Conservation (phyloP, 2,113 vertebrate species). For the Chionis minor region DNA sequence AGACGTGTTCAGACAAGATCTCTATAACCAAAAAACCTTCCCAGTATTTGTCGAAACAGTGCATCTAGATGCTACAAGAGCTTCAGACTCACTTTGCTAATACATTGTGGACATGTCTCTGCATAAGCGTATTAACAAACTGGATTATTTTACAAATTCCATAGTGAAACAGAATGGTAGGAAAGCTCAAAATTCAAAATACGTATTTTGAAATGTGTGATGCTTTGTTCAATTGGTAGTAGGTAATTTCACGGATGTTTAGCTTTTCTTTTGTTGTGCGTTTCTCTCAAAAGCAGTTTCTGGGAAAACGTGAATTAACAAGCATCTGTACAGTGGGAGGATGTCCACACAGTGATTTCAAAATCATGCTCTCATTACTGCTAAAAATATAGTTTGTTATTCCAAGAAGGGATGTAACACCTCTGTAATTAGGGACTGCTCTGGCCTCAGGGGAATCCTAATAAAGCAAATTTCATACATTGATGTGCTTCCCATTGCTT, state of each 20-base stretch:
- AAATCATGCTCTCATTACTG: slow-evolving; percentile 56
- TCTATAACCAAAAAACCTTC: not conserved
- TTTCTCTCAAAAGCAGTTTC: slow-evolving; percentile 6
- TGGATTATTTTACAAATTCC: not conserved
- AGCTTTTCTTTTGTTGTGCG: not conserved
- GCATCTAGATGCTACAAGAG: not conserved
- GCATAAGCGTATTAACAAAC: not conserved
- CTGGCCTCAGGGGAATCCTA: slow-evolving; percentile 59
- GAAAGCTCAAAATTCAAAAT: not conserved
- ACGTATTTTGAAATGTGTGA: not conserved
- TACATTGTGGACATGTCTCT: not conserved
- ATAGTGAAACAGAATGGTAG: not conserved
- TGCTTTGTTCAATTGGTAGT: not conserved
- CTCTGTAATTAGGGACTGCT: slow-evolving; percentile 66
- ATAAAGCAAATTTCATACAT: slow-evolving; percentile 76
- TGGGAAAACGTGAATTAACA: slow-evolving; percentile 49
- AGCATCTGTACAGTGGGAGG: slow-evolving; percentile 42
- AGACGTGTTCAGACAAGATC: not conserved
- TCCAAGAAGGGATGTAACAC: slow-evolving; percentile 64
- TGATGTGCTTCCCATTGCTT: slow-evolving; percentile 69
- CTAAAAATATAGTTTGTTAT: slow-evolving; percentile 62
- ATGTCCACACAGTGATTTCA: slow-evolving; percentile 58
- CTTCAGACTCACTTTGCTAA: not conserved
- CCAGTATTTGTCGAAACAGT: not conserved
- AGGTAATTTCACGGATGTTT: not conserved